A percentile compares a stretch with the other conserved stretches of the same genome.
phyloP scores from a whole-genome alignment of 2,888 invertebrate species.

The Saturnia japonica region DNA sequence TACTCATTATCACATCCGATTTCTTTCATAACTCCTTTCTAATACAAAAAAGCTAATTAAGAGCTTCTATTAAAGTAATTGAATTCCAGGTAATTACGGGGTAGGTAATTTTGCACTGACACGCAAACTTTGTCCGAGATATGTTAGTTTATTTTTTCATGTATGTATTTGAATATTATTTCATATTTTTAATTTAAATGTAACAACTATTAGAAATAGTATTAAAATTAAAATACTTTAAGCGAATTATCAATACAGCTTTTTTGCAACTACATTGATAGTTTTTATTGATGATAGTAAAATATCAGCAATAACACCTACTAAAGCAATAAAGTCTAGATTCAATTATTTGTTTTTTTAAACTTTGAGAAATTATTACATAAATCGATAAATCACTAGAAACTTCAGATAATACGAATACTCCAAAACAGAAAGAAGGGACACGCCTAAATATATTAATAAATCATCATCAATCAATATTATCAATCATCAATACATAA shows the following conservation, averaged over 20 bases:
- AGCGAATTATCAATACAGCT: not conserved
- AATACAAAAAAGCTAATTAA: conserved; percentile 39
- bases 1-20: not conserved
- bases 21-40: conserved; percentile 5
- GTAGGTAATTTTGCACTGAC: conserved; percentile 17
- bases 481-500: no score
- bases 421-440: no score
- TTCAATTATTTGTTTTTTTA: no score
- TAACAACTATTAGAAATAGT: no score
- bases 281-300: not conserved
- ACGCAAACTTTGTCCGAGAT: conserved; percentile 17
- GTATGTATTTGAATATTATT: not conserved
- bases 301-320: not conserved
- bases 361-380: no score
- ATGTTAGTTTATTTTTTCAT: not conserved
- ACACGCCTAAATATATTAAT: no score
- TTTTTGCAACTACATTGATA: not conserved
- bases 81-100: conserved; percentile 16
- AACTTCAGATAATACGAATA: no score
- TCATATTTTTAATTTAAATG: not conserved
- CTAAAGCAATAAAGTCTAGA: no score
- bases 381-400: no score
- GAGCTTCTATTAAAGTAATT: conserved; percentile 35
- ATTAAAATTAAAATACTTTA: not conserved
- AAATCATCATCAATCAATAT: no score